Percentiles rank a stretch among this genome's conserved stretches.
Evolutionary conservation across 92 coral and sea anemone genomes (phyloP).

Genomic region (Epizoanthus scotinus): DNA sequence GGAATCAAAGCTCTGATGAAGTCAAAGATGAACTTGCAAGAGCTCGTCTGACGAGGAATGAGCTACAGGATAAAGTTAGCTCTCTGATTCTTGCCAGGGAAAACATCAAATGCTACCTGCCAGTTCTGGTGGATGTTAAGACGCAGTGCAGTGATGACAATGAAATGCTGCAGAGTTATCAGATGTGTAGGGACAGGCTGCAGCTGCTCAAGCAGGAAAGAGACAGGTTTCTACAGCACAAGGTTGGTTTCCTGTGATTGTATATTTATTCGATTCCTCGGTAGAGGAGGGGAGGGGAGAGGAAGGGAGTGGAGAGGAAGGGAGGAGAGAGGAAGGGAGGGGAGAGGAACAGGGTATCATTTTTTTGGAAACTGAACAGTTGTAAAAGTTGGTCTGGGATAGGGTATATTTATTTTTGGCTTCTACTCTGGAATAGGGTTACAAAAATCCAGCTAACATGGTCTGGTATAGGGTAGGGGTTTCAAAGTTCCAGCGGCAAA

Average conservation of each 20-base stretch:
- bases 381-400: too few relatives aligned
- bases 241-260: slow-evolving; percentile 51
- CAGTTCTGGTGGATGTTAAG: neutral
- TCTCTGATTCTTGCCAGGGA: slow-evolving; percentile 23
- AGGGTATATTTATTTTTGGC: too few relatives aligned
- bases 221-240: slow-evolving; percentile 66
- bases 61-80: slow-evolving; percentile 51
- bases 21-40: slow-evolving; percentile 37
- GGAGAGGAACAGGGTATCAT: too few relatives aligned
- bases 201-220: slow-evolving; percentile 59
- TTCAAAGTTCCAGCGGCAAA: too few relatives aligned
- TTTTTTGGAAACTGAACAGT: too few relatives aligned
- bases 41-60: slow-evolving; percentile 66
- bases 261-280: neutral
- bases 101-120: slow-evolving; percentile 24
- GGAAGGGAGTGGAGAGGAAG: too few relatives aligned
- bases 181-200: slow-evolving; percentile 44
- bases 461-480: too few relatives aligned
- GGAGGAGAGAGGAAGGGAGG: too few relatives aligned
- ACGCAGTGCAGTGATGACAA: neutral
- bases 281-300: too few relatives aligned
- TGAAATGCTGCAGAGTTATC: slow-evolving; percentile 59
- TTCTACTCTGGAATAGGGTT: too few relatives aligned
- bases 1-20: slow-evolving; percentile 18
- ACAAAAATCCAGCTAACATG: too few relatives aligned